Evolutionary conservation across 1,140 invertebrate species (phyloP).

Genomic region (Wiebesia pumilae): DNA sequence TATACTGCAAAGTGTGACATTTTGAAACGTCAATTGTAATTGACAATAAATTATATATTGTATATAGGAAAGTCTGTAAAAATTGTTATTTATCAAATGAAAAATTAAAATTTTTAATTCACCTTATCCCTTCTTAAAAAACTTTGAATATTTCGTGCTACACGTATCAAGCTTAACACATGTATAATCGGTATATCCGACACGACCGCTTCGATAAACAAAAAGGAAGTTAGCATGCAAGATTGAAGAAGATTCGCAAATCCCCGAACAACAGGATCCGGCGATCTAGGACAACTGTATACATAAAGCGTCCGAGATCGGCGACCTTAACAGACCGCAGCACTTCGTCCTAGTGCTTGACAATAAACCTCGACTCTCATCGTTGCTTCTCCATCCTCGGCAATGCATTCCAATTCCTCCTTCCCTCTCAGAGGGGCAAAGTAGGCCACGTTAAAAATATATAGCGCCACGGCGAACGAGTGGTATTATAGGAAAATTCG

Average conservation of each 20-base stretch:
- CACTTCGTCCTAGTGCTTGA: constrained; percentile 20
- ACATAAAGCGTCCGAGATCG: background rate
- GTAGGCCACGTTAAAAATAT: constrained; percentile 47
- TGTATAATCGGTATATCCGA: too few species aligned
- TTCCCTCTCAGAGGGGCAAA: background rate
- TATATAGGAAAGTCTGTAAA: too few species aligned
- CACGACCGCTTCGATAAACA: background rate
- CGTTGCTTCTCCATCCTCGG: background rate
- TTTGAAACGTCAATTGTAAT: too few species aligned
- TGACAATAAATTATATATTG: too few species aligned
- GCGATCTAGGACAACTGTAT: background rate
- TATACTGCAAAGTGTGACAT: too few species aligned
- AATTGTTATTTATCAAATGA: too few species aligned
- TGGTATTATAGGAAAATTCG: constrained; percentile 17
- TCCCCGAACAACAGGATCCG: background rate
- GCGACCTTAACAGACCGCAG: background rate
- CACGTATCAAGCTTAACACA: too few species aligned
- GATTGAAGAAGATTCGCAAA: background rate
- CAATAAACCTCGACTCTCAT: constrained; percentile 20
- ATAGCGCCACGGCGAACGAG: background rate
- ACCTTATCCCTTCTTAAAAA: too few species aligned
- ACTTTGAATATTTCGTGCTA: too few species aligned
- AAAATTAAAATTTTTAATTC: too few species aligned
- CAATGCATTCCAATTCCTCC: background rate
- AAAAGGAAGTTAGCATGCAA: background rate